Evolutionary conservation across 2,113 vertebrate species (phyloP), one percentile per base, ranked within the genome.

Genomic region (Acrocephalus kingi): DNA sequence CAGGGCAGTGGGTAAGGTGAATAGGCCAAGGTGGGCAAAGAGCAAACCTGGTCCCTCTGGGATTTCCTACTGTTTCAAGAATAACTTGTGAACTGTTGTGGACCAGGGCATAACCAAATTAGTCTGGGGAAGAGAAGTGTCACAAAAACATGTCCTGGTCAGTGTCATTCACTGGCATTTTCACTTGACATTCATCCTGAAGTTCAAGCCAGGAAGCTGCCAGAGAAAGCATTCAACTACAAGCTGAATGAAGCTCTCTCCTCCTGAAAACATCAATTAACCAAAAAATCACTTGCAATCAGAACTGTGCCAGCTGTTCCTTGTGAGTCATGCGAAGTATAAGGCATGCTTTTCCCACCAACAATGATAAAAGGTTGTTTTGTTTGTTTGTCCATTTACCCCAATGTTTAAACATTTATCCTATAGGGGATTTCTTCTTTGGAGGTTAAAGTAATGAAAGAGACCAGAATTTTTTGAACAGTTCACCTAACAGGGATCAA

Each of bases 131-230:
- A 92, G 62, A 64, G n/a, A 87, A 62, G 66, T 77, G 89, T 91
- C 74, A 71, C 33, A 80, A 48, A 91, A 81, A 81, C 30, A 16
- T 21, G 61, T 93, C 61, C 49, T 61, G 15, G 76, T 78, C 87
- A 88, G 55, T 31, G 4, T 87, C 71, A 78, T 84, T 79, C 67
- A 56, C 68, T 64, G 68, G 71, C 54, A 71, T 94, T 94, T 94
- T 95, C 30, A 3, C 61, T 92, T 92, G 74, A 89, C 1, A 4
- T 87, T 91, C 74, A 77, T 89, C 56, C 52, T 84, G 59, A 92
- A 89, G 68, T 84, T 90, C 78, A 90, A 89, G 66, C 37, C 82
- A 90, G 46, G 27, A 88, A 94, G 79, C 62, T 87, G 79, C 62
- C 45, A 88, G 64, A 78, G 79, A 94, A 95, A 89, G 45, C 15